Percentiles rank a stretch among this genome's conserved stretches.
These are phyloP conservation scores for Diarsia dahlii DNA, from an alignment of 2,888 invertebrate species.

Conservation along the genomic window DNA sequence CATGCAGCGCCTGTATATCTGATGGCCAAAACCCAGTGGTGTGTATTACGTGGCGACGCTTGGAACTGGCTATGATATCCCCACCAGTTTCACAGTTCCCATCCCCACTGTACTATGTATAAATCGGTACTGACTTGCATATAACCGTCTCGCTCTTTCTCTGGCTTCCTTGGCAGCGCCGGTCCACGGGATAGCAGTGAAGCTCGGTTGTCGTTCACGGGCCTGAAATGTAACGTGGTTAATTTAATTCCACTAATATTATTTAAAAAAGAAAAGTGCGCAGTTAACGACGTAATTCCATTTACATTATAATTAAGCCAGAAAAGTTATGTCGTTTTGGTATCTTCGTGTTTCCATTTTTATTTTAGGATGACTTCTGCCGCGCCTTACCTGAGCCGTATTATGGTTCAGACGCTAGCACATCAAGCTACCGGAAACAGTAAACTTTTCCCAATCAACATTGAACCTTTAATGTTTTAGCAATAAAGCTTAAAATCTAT, in stretches of 20 bases:
- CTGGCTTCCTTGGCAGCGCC: conserved; percentile 96
- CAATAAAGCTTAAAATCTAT: no score
- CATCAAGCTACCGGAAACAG: no score
- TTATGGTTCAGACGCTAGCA: background rate
- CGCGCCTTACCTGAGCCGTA: background rate
- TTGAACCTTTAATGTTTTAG: no score
- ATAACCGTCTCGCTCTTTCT: conserved; percentile 98
- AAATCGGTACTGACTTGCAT: conserved; percentile 91
- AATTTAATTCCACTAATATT: background rate
- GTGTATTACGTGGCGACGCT: background rate
- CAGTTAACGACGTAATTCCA: background rate
- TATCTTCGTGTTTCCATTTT: background rate
- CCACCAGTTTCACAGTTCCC: background rate
- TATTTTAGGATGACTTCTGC: background rate
- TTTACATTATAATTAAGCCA: background rate
- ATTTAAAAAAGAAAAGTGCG: background rate
- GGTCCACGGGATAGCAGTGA: conserved; percentile 96
- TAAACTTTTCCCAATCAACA: no score
- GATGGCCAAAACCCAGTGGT: no score
- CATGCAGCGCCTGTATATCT: no score
- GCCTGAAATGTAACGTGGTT: conserved; percentile 90
- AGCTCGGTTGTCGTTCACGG: conserved; percentile 98
- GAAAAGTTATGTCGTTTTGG: background rate
- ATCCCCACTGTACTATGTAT: background rate
- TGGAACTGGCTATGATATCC: background rate